Evolutionary conservation across 2,113 vertebrate genomes (phyloP).

Genomic region (Cynoglossus semilaevis): DNA sequence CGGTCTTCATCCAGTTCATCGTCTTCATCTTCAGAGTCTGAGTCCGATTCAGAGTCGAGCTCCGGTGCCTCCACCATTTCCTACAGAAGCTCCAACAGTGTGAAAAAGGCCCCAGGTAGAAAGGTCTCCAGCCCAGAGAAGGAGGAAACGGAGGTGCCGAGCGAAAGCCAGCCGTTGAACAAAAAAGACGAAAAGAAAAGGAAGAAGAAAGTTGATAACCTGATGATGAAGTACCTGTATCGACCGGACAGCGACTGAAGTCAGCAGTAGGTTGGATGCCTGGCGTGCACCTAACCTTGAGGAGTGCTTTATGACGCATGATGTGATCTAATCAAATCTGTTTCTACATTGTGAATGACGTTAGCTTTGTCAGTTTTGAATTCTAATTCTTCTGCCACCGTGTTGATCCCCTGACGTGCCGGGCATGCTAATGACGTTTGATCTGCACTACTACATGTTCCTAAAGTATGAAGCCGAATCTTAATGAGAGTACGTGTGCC

Average conservation of each 20-base stretch:
- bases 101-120: conserved; percentile 83
- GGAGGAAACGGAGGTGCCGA: conserved; percentile 38
- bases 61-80: conserved; percentile 85
- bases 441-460: not conserved
- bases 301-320: conserved; percentile 71
- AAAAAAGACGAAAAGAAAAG: conserved; percentile 88
- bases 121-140: conserved; percentile 33
- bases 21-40: conserved; percentile 59
- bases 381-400: not conserved
- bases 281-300: conserved; percentile 29
- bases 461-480: not conserved
- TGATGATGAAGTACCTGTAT: conserved; percentile 99
- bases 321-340: conserved; percentile 64
- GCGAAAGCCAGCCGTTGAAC: conserved; percentile 37
- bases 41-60: conserved; percentile 76
- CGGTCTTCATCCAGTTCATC: conserved; percentile 73
- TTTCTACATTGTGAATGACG: not conserved
- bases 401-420: not conserved
- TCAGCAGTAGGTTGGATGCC: conserved; percentile 84
- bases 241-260: conserved; percentile 91
- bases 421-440: conserved; percentile 22
- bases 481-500: not conserved
- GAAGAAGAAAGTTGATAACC: conserved; percentile 90
- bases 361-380: not conserved
- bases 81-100: conserved; percentile 85